Percentiles rank a stretch among this genome's conserved stretches.
phyloP scores from a whole-genome alignment of 2,888 invertebrate genomes.

The Spilarctia lutea region DNA sequence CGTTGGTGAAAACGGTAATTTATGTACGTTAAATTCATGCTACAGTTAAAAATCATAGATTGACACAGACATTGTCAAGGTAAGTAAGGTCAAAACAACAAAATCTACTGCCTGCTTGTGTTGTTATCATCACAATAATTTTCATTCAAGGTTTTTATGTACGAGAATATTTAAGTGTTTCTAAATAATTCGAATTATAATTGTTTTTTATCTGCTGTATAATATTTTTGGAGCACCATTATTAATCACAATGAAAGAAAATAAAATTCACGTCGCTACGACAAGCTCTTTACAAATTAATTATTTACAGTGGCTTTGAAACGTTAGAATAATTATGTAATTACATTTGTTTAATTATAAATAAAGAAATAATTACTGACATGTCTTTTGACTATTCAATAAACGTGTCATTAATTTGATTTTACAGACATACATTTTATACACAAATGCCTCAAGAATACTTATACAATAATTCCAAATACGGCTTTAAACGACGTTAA shows the following conservation, averaged over 20 bases:
- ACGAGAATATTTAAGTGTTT: background rate
- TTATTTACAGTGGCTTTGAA: background rate
- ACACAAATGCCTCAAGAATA: background rate
- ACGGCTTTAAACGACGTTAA: background rate
- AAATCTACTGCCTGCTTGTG: too few species aligned
- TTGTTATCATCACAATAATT: too few species aligned
- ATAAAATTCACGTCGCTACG: background rate
- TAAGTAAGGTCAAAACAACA: too few species aligned
- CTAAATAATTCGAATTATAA: background rate
- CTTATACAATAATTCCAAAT: too few species aligned
- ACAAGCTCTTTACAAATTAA: background rate
- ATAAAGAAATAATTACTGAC: background rate
- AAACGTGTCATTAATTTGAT: background rate
- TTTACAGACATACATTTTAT: background rate
- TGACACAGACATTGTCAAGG: too few species aligned
- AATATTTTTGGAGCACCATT: background rate
- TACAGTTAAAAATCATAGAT: too few species aligned
- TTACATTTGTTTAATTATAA: background rate
- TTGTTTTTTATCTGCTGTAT: background rate
- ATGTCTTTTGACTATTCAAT: background rate
- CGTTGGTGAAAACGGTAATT: too few species aligned
- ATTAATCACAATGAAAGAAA: background rate
- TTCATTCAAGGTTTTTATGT: background rate
- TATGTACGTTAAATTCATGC: too few species aligned
- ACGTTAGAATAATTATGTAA: background rate